Percentiles rank a stretch among this genome's conserved stretches.
phyloP scores from a whole-genome alignment of 2,113 vertebrate genomes.

The Apeltes quadracus region DNA sequence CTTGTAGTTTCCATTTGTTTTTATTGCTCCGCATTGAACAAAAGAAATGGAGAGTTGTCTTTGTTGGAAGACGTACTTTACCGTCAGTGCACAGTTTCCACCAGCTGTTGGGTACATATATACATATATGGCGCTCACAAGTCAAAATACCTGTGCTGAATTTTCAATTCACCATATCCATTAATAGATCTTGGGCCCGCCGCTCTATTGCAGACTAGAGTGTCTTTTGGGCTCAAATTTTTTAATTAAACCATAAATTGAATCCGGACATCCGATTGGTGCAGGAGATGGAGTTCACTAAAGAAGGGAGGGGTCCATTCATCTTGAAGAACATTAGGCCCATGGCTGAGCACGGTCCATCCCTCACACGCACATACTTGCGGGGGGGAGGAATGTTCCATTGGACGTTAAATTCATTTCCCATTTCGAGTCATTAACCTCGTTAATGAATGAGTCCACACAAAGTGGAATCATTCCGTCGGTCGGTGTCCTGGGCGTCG shows the following conservation, averaged over 20 bases:
- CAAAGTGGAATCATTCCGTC: slow-evolving; percentile 33
- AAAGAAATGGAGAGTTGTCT: slow-evolving; percentile 26
- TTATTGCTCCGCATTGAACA: slow-evolving; percentile 42
- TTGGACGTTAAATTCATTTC: slow-evolving; percentile 63
- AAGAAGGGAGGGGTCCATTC: slow-evolving; percentile 42
- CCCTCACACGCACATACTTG: slow-evolving; percentile 32
- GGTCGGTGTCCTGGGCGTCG: slow-evolving; percentile 23
- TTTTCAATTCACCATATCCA: slow-evolving; percentile 25
- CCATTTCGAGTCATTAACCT: slow-evolving; percentile 61
- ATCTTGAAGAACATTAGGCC: slow-evolving; percentile 64
- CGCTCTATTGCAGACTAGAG: slow-evolving; percentile 21
- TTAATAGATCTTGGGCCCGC: slow-evolving; percentile 37
- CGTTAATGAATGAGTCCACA: slow-evolving; percentile 51
- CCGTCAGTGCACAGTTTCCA: neutral
- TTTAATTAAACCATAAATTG: slow-evolving; percentile 72
- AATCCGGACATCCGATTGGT: slow-evolving; percentile 49
- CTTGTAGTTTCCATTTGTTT: slow-evolving; percentile 54
- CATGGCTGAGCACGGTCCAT: slow-evolving; percentile 38
- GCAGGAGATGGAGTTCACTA: slow-evolving; percentile 26
- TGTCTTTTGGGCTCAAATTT: slow-evolving; percentile 49
- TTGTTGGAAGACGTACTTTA: neutral
- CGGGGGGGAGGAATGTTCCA: slow-evolving; percentile 23
- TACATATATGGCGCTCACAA: neutral
- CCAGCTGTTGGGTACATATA: slow-evolving; percentile 31
- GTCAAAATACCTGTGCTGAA: slow-evolving; percentile 17